Base-by-base conservation (phyloP, 37 sponge, comb jelly and placozoan species). In the Sycon ciliatum region DNA sequence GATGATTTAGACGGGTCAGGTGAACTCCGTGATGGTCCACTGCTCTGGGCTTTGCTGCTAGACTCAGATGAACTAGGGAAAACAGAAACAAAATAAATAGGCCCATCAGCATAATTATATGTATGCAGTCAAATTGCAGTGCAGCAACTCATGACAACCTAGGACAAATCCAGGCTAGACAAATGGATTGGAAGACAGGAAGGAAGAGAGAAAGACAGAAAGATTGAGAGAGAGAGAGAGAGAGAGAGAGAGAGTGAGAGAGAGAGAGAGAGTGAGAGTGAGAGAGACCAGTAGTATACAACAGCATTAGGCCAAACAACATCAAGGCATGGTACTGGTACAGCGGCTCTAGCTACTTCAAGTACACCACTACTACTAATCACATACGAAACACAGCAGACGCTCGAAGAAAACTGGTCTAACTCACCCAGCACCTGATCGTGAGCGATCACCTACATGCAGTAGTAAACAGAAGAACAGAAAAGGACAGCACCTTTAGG, bases 261-360 rank as follows among this genome's bases (percentile, higher is more conserved):
- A 28, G 58, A 30, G 13, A 57, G 58, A 28, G 58, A 30, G 58
- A 57, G 58, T 9, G 58, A 30, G 16, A 57, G 58, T 57, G 58
- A 30, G 13, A 57, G 11, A 3, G 13, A 30, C 5, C 3, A 4
- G 27, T 28, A 30, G 23, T 26, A 30, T 28, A 3, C 58, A 4
- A 57, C 29, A 5, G 58, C 29, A 9, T 28, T 26, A 28, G 58
- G 58, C 4, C 23, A 4, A 3, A 9, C 29, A 3, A 3, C 11
- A 57, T 28, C 29, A 28, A 30, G 58, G 27, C 23, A 30, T 57
- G 58, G 58, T 26, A 57, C 29, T 57, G 58, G 13, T n/a, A n/a
- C n/a, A n/a, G n/a, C n/a, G n/a, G n/a, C n/a, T n/a, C n/a, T n/a
- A n/a, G n/a, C n/a, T n/a, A n/a, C n/a, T n/a, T n/a, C n/a, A n/a